These are phyloP conservation scores for Plectropomus leopardus DNA, from an alignment of 2,113 vertebrate genomes.

Conservation along the genomic window DNA sequence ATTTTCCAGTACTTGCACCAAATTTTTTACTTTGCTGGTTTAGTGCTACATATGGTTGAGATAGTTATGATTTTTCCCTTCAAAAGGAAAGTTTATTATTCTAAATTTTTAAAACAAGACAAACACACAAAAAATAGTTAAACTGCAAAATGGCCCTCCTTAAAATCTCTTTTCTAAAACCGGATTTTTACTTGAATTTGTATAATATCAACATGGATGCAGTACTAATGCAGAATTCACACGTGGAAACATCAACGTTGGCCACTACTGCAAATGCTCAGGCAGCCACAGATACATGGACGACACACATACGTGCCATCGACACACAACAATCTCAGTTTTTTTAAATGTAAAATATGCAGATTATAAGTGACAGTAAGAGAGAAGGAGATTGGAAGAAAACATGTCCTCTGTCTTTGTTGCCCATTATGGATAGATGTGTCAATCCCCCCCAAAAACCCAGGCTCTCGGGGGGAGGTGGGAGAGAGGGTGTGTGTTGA, in stretches of 20 bases:
- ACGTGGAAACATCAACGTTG: not conserved
- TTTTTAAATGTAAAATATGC: conserved; percentile 15
- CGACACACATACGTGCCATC: not conserved
- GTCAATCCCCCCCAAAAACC: conserved; percentile 7
- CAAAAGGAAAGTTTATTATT: too few relatives aligned
- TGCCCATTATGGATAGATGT: conserved; percentile 59
- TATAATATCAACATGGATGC: too few relatives aligned
- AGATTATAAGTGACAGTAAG: conserved; percentile 35
- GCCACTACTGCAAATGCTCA: not conserved
- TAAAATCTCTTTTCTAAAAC: not conserved
- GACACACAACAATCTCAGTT: not conserved
- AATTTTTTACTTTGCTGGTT: not conserved
- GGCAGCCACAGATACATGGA: not conserved
- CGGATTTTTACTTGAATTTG: not conserved
- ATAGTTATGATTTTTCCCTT: too few relatives aligned
- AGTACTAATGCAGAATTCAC: not conserved
- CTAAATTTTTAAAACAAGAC: too few relatives aligned
- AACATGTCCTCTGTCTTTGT: conserved; percentile 71
- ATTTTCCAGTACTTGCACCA: not conserved
- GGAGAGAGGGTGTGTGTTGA: conserved; percentile 31
- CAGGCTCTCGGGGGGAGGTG: conserved; percentile 53
- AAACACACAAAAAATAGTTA: not conserved
- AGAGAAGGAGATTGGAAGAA: conserved; percentile 19
- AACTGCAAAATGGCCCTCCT: not conserved
- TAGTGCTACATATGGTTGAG: too few relatives aligned